Conservation (phyloP, 2,797 vertebrate species). For the Diplodus puntazzo region DNA sequence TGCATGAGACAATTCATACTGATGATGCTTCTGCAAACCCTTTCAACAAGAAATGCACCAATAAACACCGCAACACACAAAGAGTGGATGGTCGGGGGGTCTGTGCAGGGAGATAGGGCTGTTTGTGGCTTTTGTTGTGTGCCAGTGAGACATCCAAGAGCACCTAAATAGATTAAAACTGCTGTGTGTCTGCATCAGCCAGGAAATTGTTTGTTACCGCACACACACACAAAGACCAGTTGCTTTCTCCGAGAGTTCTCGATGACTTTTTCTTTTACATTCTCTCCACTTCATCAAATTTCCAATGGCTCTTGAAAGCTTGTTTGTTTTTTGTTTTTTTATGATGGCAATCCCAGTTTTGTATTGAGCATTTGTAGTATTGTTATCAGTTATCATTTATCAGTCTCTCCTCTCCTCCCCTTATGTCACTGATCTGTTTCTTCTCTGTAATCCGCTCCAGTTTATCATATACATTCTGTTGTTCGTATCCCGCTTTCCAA, state of each 20-base stretch:
- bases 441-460: slow-evolving; percentile 35
- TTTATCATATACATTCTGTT: slow-evolving; percentile 33
- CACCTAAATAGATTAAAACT: slow-evolving; percentile 74
- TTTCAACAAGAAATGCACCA: slow-evolving; percentile 64
- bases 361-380: slow-evolving; percentile 23
- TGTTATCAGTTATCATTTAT: slow-evolving; percentile 24
- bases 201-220: slow-evolving; percentile 69
- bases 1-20: slow-evolving; percentile 59
- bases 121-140: slow-evolving; percentile 73
- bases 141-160: slow-evolving; percentile 68
- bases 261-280: slow-evolving; percentile 54
- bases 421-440: slow-evolving; percentile 40
- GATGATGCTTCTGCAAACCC: slow-evolving; percentile 47
- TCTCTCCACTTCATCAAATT: slow-evolving; percentile 46
- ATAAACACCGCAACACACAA: slow-evolving; percentile 47
- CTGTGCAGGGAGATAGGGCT: slow-evolving; percentile 68
- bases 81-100: slow-evolving; percentile 42
- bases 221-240: slow-evolving; percentile 34
- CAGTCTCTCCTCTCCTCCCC: slow-evolving; percentile 1
- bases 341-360: slow-evolving; percentile 29
- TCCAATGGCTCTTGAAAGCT: slow-evolving; percentile 23
- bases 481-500: slow-evolving; percentile 26
- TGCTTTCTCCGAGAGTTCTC: slow-evolving; percentile 44
- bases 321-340: slow-evolving; percentile 4
- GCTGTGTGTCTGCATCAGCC: slow-evolving; percentile 69